A percentile compares a stretch with the other conserved stretches of the same genome.
These are phyloP conservation scores for Tineola bisselliella DNA, from an alignment of 2,888 invertebrate genomes.

Conservation along the genomic window DNA sequence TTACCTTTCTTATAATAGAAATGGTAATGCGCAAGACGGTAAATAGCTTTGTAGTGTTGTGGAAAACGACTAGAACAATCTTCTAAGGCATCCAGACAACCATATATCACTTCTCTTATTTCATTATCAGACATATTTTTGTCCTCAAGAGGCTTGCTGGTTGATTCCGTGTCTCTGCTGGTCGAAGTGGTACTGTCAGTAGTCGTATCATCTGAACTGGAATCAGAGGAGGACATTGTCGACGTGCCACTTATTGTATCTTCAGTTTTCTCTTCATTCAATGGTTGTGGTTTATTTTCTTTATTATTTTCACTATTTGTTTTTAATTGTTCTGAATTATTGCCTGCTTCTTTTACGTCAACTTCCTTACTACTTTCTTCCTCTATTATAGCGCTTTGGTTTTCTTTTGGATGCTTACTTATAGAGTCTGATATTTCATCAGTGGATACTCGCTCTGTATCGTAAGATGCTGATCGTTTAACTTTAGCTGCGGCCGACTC, in stretches of 20 bases:
- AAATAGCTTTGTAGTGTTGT: conserved; percentile 93
- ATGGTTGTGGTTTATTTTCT: not conserved
- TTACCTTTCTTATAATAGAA: conserved; percentile 76
- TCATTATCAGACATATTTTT: conserved; percentile 59
- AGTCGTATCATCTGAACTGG: conserved; percentile 68
- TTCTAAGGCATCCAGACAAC: conserved; percentile 81
- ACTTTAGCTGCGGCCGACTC: conserved; percentile 58
- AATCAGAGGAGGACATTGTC: conserved; percentile 55
- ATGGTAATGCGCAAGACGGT: conserved; percentile 86
- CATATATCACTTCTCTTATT: conserved; percentile 69
- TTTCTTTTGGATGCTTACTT: conserved; percentile 13
- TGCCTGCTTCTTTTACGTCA: conserved; percentile 14
- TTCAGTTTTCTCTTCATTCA: conserved; percentile 28
- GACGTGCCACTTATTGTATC: conserved; percentile 46
- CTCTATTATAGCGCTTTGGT: conserved; percentile 19
- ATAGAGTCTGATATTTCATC: conserved; percentile 23
- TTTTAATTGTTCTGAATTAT: conserved; percentile 17
- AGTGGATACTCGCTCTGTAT: conserved; percentile 38
- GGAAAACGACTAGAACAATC: conserved; percentile 87
- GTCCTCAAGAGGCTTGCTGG: conserved; percentile 46
- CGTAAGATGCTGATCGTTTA: conserved; percentile 53
- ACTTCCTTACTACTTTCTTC: conserved; percentile 18
- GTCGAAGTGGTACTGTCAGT: conserved; percentile 63
- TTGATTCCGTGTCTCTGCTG: conserved; percentile 60
- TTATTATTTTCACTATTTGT: conserved; percentile 20